phyloP scores from a whole-genome alignment of 2,888 invertebrate species.

The Stenichneumon culpator region DNA sequence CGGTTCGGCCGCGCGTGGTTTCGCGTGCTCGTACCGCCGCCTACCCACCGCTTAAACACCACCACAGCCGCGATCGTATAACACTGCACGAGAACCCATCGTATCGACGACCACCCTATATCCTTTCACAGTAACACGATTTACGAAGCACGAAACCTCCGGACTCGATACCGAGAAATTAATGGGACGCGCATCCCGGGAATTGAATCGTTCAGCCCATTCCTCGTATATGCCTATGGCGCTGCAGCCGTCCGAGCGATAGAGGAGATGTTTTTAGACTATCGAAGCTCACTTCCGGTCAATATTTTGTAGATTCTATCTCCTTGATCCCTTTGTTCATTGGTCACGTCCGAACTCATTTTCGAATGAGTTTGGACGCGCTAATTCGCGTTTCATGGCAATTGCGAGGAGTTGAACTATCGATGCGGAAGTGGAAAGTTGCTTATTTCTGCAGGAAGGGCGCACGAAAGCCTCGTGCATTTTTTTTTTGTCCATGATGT shows the following conservation, averaged over 20 bases:
- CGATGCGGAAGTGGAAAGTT: not conserved
- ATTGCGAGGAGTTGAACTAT: not conserved
- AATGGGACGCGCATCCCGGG: constrained; percentile 40
- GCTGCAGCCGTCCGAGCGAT: not conserved
- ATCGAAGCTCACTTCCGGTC: not conserved
- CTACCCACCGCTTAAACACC: constrained; percentile 55
- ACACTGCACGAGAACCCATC: constrained; percentile 31
- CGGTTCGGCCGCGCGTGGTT: constrained; percentile 42
- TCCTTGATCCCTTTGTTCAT: not conserved
- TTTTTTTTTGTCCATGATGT: no score
- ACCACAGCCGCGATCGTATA: constrained; percentile 52
- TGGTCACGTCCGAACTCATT: not conserved
- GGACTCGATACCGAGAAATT: constrained; percentile 56
- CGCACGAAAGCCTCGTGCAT: no score
- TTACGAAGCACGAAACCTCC: constrained; percentile 49
- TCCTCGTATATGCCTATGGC: constrained; percentile 10
- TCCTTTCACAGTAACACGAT: constrained; percentile 56
- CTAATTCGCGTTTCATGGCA: not conserved
- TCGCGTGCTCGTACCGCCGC: constrained; percentile 29
- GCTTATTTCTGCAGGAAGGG: no score
- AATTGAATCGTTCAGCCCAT: constrained; percentile 44
- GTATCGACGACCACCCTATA: constrained; percentile 32
- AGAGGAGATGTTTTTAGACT: not conserved
- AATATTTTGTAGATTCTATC: not conserved
- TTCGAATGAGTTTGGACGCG: not conserved